Evolutionary conservation across 2,113 vertebrate species (phyloP), one percentile per base, ranked within the genome.

Genomic region (Trichechus manatus): DNA sequence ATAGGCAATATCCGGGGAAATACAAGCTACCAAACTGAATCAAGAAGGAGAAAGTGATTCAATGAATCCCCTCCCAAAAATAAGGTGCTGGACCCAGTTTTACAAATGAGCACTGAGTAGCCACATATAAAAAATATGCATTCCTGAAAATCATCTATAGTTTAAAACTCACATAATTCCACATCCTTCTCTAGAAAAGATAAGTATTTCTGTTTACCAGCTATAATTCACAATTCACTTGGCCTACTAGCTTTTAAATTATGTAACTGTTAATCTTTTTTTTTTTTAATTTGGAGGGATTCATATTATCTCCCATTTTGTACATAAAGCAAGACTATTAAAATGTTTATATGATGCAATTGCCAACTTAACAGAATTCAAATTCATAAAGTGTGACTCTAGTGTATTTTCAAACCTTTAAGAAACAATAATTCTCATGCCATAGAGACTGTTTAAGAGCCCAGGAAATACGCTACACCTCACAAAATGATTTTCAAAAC

Each of bases 281-380:
- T 95, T 6, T 33, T 95, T 95, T 11, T 29, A 91, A 53, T 93
- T 93, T 97, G 84, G 22, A 15, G 83, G 39, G 14, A 91, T 86
- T 94, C 33, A 75, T 70, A 77, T 64, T 70, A 92, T 83, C 87
- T 77, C 29, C 42, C 29, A 81, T 77, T 74, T 97, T 84, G 22
- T 91, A 86, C 9, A 70, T 36, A 91, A 95, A 91, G 27, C 63
- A 92, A 86, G 50, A 84, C 31, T 63, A 87, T 68, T 61, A 50
- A 82, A 83, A 74, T 75, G 42, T 91, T 88, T 91, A 56, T 75
- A 84, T n/a, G 47, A 50, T 33, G 22, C 42, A 64, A 77, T 93
- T 87, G 47, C 47, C 92, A 93, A 72, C 15, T 83, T 83, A 8
- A 27, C 3, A n/a, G 84, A 90, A 88, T 79, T 95, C 42, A 77